Conservation (phyloP, 2,797 vertebrate genomes). For the Anguilla anguilla region DNA sequence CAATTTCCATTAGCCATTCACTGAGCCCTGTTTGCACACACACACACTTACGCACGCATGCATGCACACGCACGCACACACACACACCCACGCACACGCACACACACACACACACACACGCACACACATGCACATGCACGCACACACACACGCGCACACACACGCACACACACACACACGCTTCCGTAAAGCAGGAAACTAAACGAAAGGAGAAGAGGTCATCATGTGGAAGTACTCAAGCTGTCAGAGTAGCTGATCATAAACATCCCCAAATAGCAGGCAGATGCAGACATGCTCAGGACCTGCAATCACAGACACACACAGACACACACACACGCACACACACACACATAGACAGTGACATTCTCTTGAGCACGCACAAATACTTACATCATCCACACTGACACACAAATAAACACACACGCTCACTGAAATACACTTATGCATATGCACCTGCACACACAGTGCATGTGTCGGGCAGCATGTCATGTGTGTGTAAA, state of each 20-base stretch:
- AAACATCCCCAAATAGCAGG: slow-evolving; percentile 70
- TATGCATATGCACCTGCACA: slow-evolving; percentile 13
- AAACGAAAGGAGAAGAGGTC: slow-evolving; percentile 55
- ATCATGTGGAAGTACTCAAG: slow-evolving; percentile 71
- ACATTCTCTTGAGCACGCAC: background rate
- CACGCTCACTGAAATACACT: slow-evolving; percentile 13
- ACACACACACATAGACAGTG: slow-evolving; percentile 27
- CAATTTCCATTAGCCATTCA: background rate
- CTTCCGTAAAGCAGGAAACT: slow-evolving; percentile 48
- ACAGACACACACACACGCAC: slow-evolving; percentile 26
- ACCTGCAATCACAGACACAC: slow-evolving; percentile 60
- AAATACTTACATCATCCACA: background rate
- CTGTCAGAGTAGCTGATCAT: slow-evolving; percentile 70
- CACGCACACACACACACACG: slow-evolving; percentile 17
- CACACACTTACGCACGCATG: background rate
- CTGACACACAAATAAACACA: background rate
- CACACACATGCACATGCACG: background rate
- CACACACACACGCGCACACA: background rate
- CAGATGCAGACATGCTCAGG: slow-evolving; percentile 69
- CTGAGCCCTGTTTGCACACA: slow-evolving; percentile 15
- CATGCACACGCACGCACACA: background rate
- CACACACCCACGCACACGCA: background rate
- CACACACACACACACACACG: background rate
- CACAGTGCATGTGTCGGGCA: slow-evolving; percentile 2
- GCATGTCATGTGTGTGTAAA: background rate